phyloP scores from a whole-genome alignment of 2,113 vertebrate species.

The Bothrops jararaca region DNA sequence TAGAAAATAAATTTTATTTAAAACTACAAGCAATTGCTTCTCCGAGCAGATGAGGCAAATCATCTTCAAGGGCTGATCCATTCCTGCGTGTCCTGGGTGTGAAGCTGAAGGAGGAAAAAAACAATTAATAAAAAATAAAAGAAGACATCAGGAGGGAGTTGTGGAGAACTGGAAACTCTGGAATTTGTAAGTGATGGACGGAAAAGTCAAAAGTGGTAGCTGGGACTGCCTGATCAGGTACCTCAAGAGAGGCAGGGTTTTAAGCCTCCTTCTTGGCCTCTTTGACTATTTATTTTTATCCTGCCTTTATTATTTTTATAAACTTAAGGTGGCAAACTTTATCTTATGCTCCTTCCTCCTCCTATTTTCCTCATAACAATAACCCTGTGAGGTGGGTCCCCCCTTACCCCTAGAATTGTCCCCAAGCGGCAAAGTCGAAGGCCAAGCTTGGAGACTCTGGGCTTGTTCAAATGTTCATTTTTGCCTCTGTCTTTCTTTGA shows the following conservation, averaged over 20 bases:
- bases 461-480: no score
- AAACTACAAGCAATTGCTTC: neutral
- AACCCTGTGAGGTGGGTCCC: no score
- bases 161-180: neutral
- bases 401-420: neutral
- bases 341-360: no score
- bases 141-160: neutral
- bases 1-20: slow-evolving; percentile 6
- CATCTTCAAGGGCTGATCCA: neutral
- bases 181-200: neutral
- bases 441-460: neutral
- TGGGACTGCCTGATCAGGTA: neutral
- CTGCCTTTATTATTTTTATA: no score
- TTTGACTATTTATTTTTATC: no score
- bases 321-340: no score
- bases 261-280: neutral
- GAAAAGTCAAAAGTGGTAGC: neutral
- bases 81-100: neutral
- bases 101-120: neutral
- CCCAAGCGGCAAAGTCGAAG: no score
- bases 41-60: neutral
- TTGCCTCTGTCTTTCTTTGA: no score
- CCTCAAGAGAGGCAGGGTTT: neutral
- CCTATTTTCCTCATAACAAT: no score
- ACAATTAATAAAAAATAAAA: neutral